phyloP scores from a whole-genome alignment of 2,113 vertebrate genomes.

The Malaclemys terrapin region DNA sequence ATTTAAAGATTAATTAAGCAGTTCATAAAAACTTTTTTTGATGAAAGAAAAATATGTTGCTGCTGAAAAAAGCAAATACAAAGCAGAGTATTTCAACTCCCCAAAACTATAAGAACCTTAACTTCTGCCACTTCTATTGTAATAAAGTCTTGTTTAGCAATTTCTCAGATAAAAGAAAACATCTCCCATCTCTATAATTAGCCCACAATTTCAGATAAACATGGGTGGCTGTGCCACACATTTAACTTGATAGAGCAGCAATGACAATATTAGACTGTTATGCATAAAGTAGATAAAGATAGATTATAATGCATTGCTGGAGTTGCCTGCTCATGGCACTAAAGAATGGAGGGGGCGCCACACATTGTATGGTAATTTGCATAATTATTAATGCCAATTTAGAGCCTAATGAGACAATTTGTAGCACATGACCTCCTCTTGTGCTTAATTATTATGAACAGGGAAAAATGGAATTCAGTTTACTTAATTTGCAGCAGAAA shows the following conservation, averaged over 20 bases:
- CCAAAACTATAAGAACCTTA: not conserved
- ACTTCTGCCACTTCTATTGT: not conserved
- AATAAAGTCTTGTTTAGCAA: not conserved
- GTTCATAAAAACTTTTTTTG: not conserved
- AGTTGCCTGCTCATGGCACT: conserved; percentile 84
- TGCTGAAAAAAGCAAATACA: not conserved
- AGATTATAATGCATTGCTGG: conserved; percentile 77
- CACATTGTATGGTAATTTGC: conserved; percentile 44
- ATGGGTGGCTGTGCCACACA: conserved; percentile 16
- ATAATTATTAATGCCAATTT: conserved; percentile 68
- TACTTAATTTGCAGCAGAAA: conserved; percentile 51
- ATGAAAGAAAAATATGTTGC: not conserved
- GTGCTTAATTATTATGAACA: conserved; percentile 55
- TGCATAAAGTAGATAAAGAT: conserved; percentile 53
- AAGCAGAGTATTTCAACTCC: not conserved
- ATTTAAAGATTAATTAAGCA: not conserved
- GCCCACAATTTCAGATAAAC: conserved; percentile 34
- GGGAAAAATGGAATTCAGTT: not conserved
- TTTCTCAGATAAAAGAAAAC: not conserved
- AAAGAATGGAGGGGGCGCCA: conserved; percentile 42
- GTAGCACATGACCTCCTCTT: conserved; percentile 44
- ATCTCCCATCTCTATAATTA: conserved; percentile 79
- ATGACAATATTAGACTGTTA: conserved; percentile 47
- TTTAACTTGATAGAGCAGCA: conserved; percentile 45
- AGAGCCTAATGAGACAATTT: conserved; percentile 50